Evolutionary conservation across 2,113 vertebrate species (phyloP), one percentile per base, ranked within the genome.

Genomic region (Morone saxatilis): DNA sequence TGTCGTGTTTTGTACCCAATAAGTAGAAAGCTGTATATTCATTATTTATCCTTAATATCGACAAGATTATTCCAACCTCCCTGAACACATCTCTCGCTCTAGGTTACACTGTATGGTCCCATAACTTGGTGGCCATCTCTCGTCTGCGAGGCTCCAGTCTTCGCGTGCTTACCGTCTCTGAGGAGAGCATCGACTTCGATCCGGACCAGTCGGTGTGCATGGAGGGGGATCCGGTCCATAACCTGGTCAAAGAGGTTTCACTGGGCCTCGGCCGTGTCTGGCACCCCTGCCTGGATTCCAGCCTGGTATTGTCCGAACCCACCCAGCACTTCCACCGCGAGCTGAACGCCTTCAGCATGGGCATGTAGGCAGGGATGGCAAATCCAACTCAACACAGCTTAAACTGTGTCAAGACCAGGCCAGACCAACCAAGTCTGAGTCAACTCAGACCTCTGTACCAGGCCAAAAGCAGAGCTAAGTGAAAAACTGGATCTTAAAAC

Each of bases 171-270:
- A 97, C 97, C 38, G 97, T 99, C 91, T 98, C 98, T 0, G 98
- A 99, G 93, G 98, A 99, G 95, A 99, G 98, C 96, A 98, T 99
- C 91, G 97, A 99, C 94, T 99, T 99, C 10, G 98, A 99, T 93
- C 98, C 98, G 65, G 97, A 97, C 89, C 97, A 98, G 95, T 95
- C 96, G 22, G 93, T 96, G 66, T 97, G 96, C 93, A 95, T 97
- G 89, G 97, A 99, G 78, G 98, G 98, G 66, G 97, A 99, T 94
- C 98, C 98, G 12, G 96, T 99, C 70, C 97, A 97, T 86, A 97
- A 98, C 92, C 96, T 99, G 88, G 97, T 99, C 85, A 98, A 99
- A 93, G 97, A 99, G 94, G 98, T 99, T 36, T 99, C 98, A 38
- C 95, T 97, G 16, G 97, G 98, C 66, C 96, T 99, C 67, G 96